Percentiles rank a stretch among this genome's conserved stretches.
phyloP scores from a whole-genome alignment of 2,888 invertebrate genomes.

The Elmis aenea region DNA sequence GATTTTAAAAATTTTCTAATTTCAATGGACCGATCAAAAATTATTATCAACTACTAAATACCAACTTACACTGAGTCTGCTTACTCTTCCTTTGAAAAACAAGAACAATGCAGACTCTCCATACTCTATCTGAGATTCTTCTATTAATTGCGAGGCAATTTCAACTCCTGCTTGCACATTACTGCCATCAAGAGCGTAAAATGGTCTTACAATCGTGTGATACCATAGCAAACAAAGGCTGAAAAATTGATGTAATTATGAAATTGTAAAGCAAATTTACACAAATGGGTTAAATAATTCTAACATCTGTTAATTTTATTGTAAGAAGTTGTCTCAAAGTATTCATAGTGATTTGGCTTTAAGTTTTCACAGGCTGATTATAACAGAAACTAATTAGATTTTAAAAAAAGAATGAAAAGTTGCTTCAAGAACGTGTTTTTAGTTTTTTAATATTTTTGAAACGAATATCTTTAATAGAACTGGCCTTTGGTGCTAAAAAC shows the following conservation, averaged over 20 bases:
- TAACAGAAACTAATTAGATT: too few relatives aligned
- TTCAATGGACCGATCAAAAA: neutral
- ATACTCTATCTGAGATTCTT: slow-evolving; percentile 53
- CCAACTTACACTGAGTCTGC: slow-evolving; percentile 54
- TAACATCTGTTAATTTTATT: neutral
- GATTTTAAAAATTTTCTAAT: neutral
- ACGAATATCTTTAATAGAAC: too few relatives aligned
- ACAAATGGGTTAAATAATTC: slow-evolving; percentile 1
- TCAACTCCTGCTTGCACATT: slow-evolving; percentile 56
- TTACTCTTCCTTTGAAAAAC: slow-evolving; percentile 60
- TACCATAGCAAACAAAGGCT: slow-evolving; percentile 61
- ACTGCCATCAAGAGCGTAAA: slow-evolving; percentile 60
- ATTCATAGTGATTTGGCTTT: too few relatives aligned
- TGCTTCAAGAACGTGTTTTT: too few relatives aligned
- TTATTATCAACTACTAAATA: neutral
- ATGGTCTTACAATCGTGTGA: slow-evolving; percentile 63
- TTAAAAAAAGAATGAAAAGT: too few relatives aligned
- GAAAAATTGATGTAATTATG: slow-evolving; percentile 17
- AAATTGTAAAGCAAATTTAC: too few relatives aligned
- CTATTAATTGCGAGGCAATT: slow-evolving; percentile 50
- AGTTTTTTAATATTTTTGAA: too few relatives aligned
- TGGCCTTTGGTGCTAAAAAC: too few relatives aligned
- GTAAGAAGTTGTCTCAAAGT: too few relatives aligned
- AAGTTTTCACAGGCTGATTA: too few relatives aligned
- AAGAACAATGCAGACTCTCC: slow-evolving; percentile 59